A percentile compares a stretch with the other conserved stretches of the same genome.
Evolutionary conservation across 1,140 invertebrate genomes (phyloP).

Genomic region (Alviniconcha marisindica): DNA sequence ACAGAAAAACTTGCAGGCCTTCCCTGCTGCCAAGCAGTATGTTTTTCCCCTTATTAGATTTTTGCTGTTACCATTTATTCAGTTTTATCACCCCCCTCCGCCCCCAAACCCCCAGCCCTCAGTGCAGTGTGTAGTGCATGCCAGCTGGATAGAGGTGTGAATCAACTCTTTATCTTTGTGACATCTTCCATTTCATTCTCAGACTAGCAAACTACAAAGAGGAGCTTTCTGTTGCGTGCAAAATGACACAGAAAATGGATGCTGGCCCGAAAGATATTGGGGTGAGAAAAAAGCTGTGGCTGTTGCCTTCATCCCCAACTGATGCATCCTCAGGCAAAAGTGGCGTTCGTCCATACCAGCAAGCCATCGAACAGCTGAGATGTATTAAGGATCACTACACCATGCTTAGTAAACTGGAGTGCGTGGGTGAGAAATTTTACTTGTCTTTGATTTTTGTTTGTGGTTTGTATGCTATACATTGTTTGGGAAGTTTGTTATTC

Average conservation of each 20-base stretch:
- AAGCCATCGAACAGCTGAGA: slow-evolving; percentile 60
- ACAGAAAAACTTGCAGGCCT: too few species aligned
- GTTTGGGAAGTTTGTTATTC: too few species aligned
- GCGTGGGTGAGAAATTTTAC: slow-evolving; percentile 62
- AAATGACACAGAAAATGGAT: slow-evolving; percentile 61
- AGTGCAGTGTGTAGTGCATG: too few species aligned
- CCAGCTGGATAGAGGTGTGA: too few species aligned
- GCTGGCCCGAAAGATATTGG: slow-evolving; percentile 57
- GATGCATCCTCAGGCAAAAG: neutral
- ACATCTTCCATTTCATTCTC: slow-evolving; percentile 27
- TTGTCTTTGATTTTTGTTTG: too few species aligned
- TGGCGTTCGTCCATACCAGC: slow-evolving; percentile 55
- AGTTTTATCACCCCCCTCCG: too few species aligned
- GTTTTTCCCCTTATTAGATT: too few species aligned
- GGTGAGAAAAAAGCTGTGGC: slow-evolving; percentile 60
- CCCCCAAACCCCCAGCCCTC: too few species aligned
- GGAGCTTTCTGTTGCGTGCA: slow-evolving; percentile 62
- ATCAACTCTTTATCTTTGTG: too few species aligned
- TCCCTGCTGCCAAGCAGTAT: too few species aligned
- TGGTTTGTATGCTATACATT: too few species aligned
- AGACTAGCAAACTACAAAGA: slow-evolving; percentile 68
- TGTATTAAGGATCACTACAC: slow-evolving; percentile 56
- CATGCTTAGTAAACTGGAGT: slow-evolving; percentile 68
- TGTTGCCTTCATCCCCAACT: slow-evolving; percentile 28
- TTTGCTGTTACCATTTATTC: too few species aligned